phyloP scores from a whole-genome alignment of 2,797 vertebrate species.

The Epinephelus malabaricus region DNA sequence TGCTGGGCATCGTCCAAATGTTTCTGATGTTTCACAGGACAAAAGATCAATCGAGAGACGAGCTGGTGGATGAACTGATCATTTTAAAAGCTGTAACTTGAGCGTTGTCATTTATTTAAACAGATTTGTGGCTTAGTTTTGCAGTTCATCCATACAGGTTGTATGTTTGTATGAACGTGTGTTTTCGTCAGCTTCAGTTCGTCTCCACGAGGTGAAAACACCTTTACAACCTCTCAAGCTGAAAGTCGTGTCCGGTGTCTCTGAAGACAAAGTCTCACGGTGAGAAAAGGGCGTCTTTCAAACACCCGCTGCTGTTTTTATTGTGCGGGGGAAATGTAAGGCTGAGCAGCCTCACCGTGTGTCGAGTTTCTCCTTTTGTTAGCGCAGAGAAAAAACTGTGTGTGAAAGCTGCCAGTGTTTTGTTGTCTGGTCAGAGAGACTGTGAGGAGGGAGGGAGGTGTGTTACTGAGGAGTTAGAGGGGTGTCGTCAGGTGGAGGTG shows the following conservation, averaged over 20 bases:
- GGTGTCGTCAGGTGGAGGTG: too few relatives aligned
- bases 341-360: conserved; percentile 40
- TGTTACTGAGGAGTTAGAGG: too few relatives aligned
- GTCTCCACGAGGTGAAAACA: not conserved
- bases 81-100: too few relatives aligned
- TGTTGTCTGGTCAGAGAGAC: conserved; percentile 64
- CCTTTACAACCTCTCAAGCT: not conserved
- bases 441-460: conserved; percentile 25
- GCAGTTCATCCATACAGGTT: rapidly evolving
- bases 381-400: conserved; percentile 49
- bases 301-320: conserved; percentile 24
- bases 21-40: not conserved
- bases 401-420: conserved; percentile 77
- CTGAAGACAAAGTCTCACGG: conserved; percentile 22
- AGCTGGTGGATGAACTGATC: not conserved
- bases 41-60: not conserved
- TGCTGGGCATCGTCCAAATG: too few relatives aligned
- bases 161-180: not conserved
- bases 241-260: conserved; percentile 30
- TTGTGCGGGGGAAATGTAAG: conserved; percentile 54
- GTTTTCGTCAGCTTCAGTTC: not conserved
- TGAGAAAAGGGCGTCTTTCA: conserved; percentile 32
- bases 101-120: too few relatives aligned
- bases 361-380: conserved; percentile 81
- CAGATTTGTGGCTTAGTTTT: not conserved